These are phyloP conservation scores for Spilogale gracilis DNA, from an alignment of 2,113 vertebrate genomes.

Conservation along the genomic window DNA sequence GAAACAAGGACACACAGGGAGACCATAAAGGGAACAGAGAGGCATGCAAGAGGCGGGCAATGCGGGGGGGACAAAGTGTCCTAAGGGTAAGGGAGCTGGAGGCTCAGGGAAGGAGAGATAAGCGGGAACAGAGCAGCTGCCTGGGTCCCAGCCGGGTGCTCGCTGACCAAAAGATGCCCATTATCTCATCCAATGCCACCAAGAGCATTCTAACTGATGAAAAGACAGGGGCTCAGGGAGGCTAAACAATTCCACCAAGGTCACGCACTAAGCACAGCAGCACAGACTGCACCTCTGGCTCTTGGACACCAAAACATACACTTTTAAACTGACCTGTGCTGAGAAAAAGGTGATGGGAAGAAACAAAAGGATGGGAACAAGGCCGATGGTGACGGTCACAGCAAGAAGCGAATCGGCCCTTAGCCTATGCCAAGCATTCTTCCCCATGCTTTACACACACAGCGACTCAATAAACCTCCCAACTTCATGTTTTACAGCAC, in stretches of 20 bases:
- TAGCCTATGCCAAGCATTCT: fast-evolving
- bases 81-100: neutral
- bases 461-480: neutral
- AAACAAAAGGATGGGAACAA: neutral
- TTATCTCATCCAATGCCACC: neutral
- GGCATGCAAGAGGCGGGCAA: neutral
- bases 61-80: neutral
- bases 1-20: neutral
- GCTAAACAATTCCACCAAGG: neutral
- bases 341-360: fast-evolving
- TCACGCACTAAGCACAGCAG: neutral
- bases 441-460: neutral
- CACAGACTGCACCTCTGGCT: neutral
- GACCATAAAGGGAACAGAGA: neutral
- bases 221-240: neutral
- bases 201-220: fast-evolving
- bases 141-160: neutral
- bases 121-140: neutral
- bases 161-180: fast-evolving
- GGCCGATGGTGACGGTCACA: fast-evolving
- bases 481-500: neutral
- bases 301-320: neutral
- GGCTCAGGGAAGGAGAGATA: neutral
- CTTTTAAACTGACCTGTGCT: neutral
- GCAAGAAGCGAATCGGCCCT: neutral